Percentiles rank a stretch among this genome's conserved stretches.
Conservation (phyloP, 2,113 vertebrate species). For the Channa argus region DNA sequence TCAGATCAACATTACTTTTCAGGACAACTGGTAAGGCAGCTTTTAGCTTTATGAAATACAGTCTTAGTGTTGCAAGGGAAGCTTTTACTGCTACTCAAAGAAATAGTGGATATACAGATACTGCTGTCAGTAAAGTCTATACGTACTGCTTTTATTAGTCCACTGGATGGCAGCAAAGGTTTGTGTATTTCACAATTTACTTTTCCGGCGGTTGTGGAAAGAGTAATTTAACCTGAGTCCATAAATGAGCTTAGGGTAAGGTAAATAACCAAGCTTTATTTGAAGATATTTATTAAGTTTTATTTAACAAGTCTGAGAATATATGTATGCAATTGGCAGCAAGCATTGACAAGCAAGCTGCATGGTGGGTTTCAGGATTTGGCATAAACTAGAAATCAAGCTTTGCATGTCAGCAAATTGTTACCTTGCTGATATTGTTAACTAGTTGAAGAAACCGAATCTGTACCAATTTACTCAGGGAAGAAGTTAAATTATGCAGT, state of each 20-base stretch:
- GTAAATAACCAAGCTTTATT: neutral
- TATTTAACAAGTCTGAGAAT: neutral
- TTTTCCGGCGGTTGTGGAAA: neutral
- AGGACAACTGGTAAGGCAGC: too few relatives aligned
- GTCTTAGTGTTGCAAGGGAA: neutral
- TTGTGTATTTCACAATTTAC: slow-evolving; percentile 16
- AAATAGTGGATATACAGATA: neutral
- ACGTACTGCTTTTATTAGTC: slow-evolving; percentile 37
- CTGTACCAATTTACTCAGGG: too few relatives aligned
- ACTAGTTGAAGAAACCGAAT: too few relatives aligned
- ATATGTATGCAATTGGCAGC: neutral
- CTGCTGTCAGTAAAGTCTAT: neutral
- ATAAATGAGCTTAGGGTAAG: neutral
- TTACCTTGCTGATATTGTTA: too few relatives aligned
- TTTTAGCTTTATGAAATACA: too few relatives aligned
- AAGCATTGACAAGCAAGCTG: neutral
- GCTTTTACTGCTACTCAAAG: neutral
- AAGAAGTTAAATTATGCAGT: too few relatives aligned
- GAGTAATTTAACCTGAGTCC: neutral
- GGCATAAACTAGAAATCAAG: too few relatives aligned
- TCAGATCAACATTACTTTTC: neutral
- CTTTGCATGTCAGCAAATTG: too few relatives aligned
- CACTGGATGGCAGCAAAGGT: slow-evolving; percentile 76
- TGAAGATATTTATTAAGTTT: neutral
- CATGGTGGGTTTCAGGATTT: too few relatives aligned